Evolutionary conservation across 2,797 vertebrate genomes (phyloP).

Genomic region (Lophotriccus pileatus): DNA sequence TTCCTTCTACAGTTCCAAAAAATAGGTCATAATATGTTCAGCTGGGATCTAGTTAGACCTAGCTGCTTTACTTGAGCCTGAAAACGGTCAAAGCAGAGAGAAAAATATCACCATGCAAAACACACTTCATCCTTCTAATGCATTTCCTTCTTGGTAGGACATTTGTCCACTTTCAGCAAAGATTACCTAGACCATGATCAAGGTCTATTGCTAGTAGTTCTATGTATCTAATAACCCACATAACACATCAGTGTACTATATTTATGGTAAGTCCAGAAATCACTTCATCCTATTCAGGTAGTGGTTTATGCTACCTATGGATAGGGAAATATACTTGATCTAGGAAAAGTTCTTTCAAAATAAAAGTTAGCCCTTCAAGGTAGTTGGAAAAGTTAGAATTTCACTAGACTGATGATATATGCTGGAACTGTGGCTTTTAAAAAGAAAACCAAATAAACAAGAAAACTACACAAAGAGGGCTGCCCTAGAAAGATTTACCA

Average conservation of each 20-base stretch:
- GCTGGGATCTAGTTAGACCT: neutral
- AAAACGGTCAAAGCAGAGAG: neutral
- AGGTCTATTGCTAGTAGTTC: neutral
- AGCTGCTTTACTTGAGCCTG: neutral
- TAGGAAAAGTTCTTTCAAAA: neutral
- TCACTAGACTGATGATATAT: neutral
- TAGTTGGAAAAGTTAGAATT: neutral
- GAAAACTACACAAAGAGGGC: neutral
- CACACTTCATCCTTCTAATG: neutral
- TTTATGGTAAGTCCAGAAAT: neutral
- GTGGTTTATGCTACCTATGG: neutral
- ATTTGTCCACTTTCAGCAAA: neutral
- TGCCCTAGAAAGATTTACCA: neutral
- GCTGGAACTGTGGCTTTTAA: neutral
- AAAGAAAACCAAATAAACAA: neutral
- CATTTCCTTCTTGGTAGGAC: neutral
- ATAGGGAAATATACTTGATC: neutral
- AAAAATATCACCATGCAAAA: neutral
- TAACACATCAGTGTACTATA: rapidly evolving
- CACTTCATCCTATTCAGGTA: neutral
- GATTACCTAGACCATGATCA: neutral
- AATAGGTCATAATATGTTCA: neutral
- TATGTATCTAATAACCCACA: neutral
- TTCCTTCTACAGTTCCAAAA: neutral
- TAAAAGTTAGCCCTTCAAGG: neutral